A percentile compares a stretch with the other conserved stretches of the same genome.
phyloP scores from a whole-genome alignment of 1,140 invertebrate species.

The Listronotus bonariensis region DNA sequence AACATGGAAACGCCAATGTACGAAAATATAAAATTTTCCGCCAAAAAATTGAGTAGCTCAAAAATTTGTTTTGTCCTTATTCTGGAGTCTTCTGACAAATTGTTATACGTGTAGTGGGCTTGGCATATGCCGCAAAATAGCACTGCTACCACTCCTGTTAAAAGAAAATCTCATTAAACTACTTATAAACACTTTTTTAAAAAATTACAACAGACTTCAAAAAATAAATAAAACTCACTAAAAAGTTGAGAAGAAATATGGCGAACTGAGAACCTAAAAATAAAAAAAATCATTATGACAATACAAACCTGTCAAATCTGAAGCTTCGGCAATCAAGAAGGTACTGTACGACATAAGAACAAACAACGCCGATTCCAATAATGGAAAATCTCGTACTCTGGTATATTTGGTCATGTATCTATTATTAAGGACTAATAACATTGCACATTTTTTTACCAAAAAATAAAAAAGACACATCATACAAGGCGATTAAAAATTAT shows the following conservation, averaged over 20 bases:
- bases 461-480: constrained; percentile 34
- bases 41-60: constrained; percentile 94
- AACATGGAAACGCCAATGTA: constrained; percentile 99
- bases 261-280: no score
- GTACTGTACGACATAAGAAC: constrained; percentile 98
- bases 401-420: constrained; percentile 93
- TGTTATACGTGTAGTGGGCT: constrained; percentile 99
- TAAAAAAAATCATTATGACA: constrained; percentile 2
- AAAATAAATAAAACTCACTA: no score
- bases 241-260: no score
- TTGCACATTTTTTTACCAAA: constrained; percentile 56
- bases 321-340: constrained; percentile 94
- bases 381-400: constrained; percentile 88
- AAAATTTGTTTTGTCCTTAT: constrained; percentile 93
- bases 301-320: constrained; percentile 85
- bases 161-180: constrained; percentile 9
- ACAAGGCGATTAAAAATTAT: no score
- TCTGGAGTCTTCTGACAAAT: constrained; percentile 87
- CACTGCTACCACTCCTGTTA: constrained; percentile 89
- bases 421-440: no score
- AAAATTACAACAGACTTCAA: no score
- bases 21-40: constrained; percentile 98
- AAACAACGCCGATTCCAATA: constrained; percentile 95
- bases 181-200: no score
- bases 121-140: constrained; percentile 98